Conservation (phyloP, 2,113 vertebrate genomes). For the Rhombomys opimus region DNA sequence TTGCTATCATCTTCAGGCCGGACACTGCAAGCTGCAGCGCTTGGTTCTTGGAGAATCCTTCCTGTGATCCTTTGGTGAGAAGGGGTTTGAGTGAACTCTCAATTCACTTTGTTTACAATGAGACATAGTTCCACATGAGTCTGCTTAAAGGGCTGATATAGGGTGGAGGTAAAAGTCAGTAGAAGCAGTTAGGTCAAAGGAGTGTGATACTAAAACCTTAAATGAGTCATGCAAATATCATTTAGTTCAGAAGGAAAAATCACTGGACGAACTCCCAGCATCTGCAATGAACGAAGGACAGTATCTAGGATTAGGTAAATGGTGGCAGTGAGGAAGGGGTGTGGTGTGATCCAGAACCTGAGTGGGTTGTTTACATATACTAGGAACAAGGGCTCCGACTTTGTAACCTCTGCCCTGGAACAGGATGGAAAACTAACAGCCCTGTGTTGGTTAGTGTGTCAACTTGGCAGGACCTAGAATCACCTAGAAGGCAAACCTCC, state of each 20-base stretch:
- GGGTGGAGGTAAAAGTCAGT: not conserved
- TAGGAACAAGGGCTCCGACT: not conserved
- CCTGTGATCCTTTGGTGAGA: not conserved
- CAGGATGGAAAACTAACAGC: not conserved
- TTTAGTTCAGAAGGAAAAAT: not conserved
- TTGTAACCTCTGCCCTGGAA: not conserved
- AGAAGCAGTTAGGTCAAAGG: not conserved
- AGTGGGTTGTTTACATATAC: not conserved
- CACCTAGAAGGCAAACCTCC: not conserved
- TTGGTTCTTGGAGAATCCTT: not conserved
- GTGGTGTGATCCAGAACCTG: not conserved
- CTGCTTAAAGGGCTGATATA: accelerated
- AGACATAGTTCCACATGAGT: not conserved
- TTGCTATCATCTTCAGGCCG: not conserved
- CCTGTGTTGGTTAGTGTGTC: not conserved
- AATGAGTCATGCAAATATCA: not conserved
- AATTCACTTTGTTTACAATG: not conserved
- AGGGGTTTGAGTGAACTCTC: not conserved
- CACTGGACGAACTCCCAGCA: not conserved
- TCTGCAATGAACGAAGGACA: not conserved
- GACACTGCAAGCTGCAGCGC: not conserved
- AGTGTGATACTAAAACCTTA: not conserved
- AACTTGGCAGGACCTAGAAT: not conserved
- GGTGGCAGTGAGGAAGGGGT: not conserved
- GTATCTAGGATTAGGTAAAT: not conserved